A percentile compares a stretch with the other conserved stretches of the same genome.
phyloP scores from a whole-genome alignment of 2,888 invertebrate genomes.

The Kuschelorhynchus macadamiae region DNA sequence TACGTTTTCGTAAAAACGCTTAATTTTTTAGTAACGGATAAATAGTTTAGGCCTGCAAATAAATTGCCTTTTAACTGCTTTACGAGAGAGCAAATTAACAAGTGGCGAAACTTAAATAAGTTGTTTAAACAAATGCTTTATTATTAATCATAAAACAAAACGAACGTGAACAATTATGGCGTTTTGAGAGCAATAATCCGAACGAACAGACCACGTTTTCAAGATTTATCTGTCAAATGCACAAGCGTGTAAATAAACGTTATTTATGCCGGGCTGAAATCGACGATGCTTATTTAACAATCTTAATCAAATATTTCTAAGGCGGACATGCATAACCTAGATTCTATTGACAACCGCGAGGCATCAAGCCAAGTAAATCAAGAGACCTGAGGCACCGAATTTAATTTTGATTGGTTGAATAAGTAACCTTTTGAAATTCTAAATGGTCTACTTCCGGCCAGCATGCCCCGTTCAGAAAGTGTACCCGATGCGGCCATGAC shows the following conservation, averaged over 20 bases:
- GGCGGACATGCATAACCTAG: constrained; percentile 36
- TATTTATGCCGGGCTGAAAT: background rate
- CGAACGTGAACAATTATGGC: too few relatives aligned
- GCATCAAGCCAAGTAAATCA: constrained; percentile 36
- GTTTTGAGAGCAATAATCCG: too few relatives aligned
- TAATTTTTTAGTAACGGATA: too few relatives aligned
- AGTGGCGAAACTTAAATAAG: too few relatives aligned
- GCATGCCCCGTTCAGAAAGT: constrained; percentile 30
- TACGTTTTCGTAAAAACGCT: too few relatives aligned
- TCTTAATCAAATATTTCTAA: constrained; percentile 29
- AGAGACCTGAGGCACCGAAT: constrained; percentile 24
- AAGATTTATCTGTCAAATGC: too few relatives aligned
- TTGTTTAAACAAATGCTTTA: too few relatives aligned
- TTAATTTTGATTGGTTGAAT: constrained; percentile 38
- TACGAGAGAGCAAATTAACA: too few relatives aligned
- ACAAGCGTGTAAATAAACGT: background rate
- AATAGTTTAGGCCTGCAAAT: too few relatives aligned
- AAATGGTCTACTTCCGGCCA: constrained; percentile 40
- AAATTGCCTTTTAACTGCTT: too few relatives aligned
- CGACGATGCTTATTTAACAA: constrained; percentile 13
- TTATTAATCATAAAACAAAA: too few relatives aligned
- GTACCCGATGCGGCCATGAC: constrained; percentile 38
- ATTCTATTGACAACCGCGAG: constrained; percentile 24
- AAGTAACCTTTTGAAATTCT: constrained; percentile 40
- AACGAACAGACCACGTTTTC: too few relatives aligned